Base-by-base conservation (phyloP, 1,140 invertebrate species). In the Drosophila oshimai region DNA sequence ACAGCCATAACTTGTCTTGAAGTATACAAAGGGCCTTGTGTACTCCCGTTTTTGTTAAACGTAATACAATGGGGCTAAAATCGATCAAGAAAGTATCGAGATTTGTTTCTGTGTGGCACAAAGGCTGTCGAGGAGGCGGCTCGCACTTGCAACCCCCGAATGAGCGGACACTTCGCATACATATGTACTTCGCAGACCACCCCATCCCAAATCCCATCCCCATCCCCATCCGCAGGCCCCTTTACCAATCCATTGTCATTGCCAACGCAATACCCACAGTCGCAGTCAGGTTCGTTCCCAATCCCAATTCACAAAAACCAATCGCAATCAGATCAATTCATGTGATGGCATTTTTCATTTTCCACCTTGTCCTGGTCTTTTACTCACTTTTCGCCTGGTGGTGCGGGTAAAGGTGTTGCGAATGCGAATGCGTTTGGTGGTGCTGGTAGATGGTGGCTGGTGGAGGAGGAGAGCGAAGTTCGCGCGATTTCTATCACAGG, bases 111-210 rank as follows among this genome's bases (percentile, higher is more conserved):
- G 20, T 51, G 49, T 51, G 49, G n/a, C 10, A 17, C 13, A 51
- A 20, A 29, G 49, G 9, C 49, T n/a, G 12, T 3, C 5, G 36
- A 29, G 31, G 22, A 28, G 28, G 22, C 26, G 28, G n/a, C 10
- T 20, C 28, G 13, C 41, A 37, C 39, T 76, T 60, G 69, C 74
- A 78, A 79, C 75, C 75, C 75, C 55, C 39, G 20, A 47, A 37
- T 26, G 29, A 13, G 39, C 39, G 33, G 15, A 22, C 18, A 47
- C 26, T 6, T 17, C 33, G 31, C 24, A 58, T 20, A 41, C 39
- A 29, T 18, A 15, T 22, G 41, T 41, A 53, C 47, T 34, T 4
- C 3, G 2, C 20, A 12, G 5, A 42, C 9, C n/a, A 42, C 9
- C 12, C 13, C 34, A 51, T 51, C 15, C 49, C 34, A 6, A n/a